These are phyloP conservation scores for Drepana falcataria DNA, from an alignment of 2,888 invertebrate species.

Conservation along the genomic window DNA sequence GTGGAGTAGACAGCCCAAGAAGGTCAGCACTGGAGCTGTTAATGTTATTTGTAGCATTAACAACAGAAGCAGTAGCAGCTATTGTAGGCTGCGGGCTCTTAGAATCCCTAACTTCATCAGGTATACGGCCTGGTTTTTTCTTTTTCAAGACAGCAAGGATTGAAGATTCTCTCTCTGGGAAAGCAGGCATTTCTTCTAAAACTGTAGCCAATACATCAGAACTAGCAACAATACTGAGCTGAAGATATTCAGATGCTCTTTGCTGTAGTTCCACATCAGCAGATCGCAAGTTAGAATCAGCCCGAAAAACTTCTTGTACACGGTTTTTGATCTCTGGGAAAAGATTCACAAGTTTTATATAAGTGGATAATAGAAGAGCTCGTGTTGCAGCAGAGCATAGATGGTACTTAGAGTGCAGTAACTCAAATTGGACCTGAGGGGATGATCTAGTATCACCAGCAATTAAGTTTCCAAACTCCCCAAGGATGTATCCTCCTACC, in stretches of 20 bases:
- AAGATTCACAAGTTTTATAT: constrained; percentile 99
- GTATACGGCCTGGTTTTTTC: constrained; percentile 97
- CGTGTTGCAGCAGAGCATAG: constrained; percentile 98
- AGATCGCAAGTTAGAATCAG: constrained; percentile 96
- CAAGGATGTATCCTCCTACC: constrained; percentile 99
- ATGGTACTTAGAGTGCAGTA: constrained; percentile 99
- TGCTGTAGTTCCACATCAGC: constrained; percentile 99
- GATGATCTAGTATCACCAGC: constrained; percentile 99
- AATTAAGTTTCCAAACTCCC: constrained; percentile 99
- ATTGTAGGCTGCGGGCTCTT: constrained; percentile 83
- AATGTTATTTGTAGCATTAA: constrained; percentile 66
- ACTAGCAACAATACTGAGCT: constrained; percentile 96
- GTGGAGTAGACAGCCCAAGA: constrained; percentile 92
- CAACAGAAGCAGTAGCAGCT: constrained; percentile 70
- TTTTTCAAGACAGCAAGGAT: constrained; percentile 98
- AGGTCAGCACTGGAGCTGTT: constrained; percentile 87
- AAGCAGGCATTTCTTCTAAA: constrained; percentile 99
- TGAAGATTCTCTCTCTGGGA: constrained; percentile 98
- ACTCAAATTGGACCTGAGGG: constrained; percentile 97
- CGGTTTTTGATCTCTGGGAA: constrained; percentile 98
- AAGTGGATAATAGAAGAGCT: constrained; percentile 96
- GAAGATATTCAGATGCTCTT: constrained; percentile 97
- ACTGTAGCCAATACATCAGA: constrained; percentile 99
- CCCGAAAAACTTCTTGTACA: constrained; percentile 96
- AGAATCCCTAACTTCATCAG: constrained; percentile 90